Evolutionary conservation across 2,797 vertebrate genomes (phyloP).

Genomic region (Lutjanus campechanus): DNA sequence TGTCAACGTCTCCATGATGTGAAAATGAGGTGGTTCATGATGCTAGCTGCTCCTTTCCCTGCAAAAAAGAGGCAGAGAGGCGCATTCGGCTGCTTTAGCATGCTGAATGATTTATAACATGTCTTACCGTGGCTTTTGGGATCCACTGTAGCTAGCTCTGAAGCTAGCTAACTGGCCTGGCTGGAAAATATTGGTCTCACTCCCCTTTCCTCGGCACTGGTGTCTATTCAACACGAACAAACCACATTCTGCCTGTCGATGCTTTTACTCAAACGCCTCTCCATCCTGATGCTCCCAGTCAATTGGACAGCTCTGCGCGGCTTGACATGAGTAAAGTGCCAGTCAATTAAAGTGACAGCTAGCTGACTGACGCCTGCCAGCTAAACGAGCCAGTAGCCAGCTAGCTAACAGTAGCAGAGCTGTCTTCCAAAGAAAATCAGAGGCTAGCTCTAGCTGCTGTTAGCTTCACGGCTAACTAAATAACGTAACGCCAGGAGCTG

Average conservation of each 20-base stretch:
- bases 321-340: constrained; percentile 68
- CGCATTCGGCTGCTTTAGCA: constrained; percentile 25
- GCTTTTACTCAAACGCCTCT: constrained; percentile 62
- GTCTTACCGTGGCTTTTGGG: constrained; percentile 87
- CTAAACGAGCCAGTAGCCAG: constrained; percentile 49
- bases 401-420: constrained; percentile 34
- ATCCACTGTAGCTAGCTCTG: constrained; percentile 86
- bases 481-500: constrained; percentile 62
- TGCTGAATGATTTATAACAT: constrained; percentile 72
- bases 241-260: constrained; percentile 70
- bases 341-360: constrained; percentile 71
- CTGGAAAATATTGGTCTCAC: constrained; percentile 78
- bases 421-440: constrained; percentile 57
- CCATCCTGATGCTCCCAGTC: constrained; percentile 71
- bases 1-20: constrained; percentile 55
- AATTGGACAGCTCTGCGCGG: constrained; percentile 56
- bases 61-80: constrained; percentile 6
- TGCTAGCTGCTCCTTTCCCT: not conserved
- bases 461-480: constrained; percentile 76
- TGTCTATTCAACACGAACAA: constrained; percentile 78
- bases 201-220: constrained; percentile 69
- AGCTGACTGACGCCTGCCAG: constrained; percentile 68
- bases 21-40: not conserved
- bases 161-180: constrained; percentile 86
- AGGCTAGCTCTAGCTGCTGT: constrained; percentile 63